Base-by-base conservation (phyloP, 2,797 vertebrate species). In the Spheniscus humboldti region DNA sequence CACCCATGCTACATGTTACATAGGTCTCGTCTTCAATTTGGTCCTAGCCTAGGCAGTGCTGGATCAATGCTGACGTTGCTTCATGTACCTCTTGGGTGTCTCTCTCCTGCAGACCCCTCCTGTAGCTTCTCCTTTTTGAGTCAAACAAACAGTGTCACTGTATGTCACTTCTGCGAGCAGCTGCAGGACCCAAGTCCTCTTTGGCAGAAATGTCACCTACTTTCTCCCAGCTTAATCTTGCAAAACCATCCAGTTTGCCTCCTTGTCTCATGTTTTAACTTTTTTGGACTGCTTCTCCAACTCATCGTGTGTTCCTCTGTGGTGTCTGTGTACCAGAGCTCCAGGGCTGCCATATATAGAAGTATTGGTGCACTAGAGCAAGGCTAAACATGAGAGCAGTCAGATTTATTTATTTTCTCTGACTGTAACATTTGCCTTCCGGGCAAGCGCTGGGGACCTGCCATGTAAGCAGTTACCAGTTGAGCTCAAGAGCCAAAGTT, bases 351-450 rank as follows among this genome's bases (percentile, higher is more conserved):
- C 95, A 71, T 88, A 67, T 89, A 95, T 83, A 89, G 95, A 94
- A 92, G 53, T 83, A 77, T 15, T 89, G 86, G 78, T 86, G 84
- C 2, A 2, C 78, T 87, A 81, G 45, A 83, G 53, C 68, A 77
- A 74, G 85, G 68, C 81, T 94, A 53, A 80, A 47, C 87, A 92
- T 25, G 81, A 68, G 60, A 96, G 64, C 64, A 94, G 84, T 90
- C 96, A 96, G 52, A 92, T 95, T 92, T 94, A 89, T 95, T 94
- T 96, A 91, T 92, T 92, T 92, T 63, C 53, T 96, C 68, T 83
- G 89, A 53, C 52, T 85, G 43, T 69, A 96, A 74, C 81, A 39
- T 79, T 94, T 74, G 81, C 84, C 92, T 96, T 86, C 89, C 90
- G 64, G 92, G 68, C 78, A 91, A 89, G 81, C 60, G 74, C 52